Evolutionary conservation across 2,797 vertebrate genomes (phyloP), one percentile per base, ranked within the genome.

Genomic region (Brachyrhaphis roseni): DNA sequence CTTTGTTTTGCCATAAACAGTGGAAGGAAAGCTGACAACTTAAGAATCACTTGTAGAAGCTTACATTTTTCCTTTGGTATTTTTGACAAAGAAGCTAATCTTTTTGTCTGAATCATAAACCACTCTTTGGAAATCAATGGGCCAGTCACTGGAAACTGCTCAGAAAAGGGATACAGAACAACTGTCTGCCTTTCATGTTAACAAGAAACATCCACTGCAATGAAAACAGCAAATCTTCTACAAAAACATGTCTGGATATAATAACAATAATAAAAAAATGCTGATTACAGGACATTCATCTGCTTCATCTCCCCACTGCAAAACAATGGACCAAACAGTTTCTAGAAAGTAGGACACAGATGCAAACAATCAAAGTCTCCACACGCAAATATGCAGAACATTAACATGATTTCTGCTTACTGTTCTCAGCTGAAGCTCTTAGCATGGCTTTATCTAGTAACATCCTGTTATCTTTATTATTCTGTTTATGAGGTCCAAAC

Each of bases 331-430:
- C 72, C 18, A 46, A 20, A 34, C 28, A 49, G 16, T 51, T 49
- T 51, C 28, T 18, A 11, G 2, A 49, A 49, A 49, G 2, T 31
- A 12, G 46, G 28, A 23, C 46, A 51, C 72, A 73, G 28, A 73
- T 73, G 72, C 5, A 53, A 74, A 53, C 49, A 53, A 53, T 51
- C 72, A 74, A 74, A 51, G 34, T 39, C 20, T 39, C 47, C 47
- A 74, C 72, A 74, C 12, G 72, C 72, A 39, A 74, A 39, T 74
- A 36, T 53, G 72, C 34, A 36, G 47, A 74, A 53, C 47, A 74
- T 39, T 51, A 74, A 74, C 18, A 74, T 36, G 51, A 36, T 31
- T 47, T 28, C 26, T 72, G 70, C 70, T 46, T 72, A 28, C n/a
- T 46, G 43, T 72, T 72, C 26, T 53, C 10, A 53, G 47, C 31